Evolutionary conservation across 2,797 vertebrate species (phyloP).

Genomic region (Percopsis omiscomaycus): DNA sequence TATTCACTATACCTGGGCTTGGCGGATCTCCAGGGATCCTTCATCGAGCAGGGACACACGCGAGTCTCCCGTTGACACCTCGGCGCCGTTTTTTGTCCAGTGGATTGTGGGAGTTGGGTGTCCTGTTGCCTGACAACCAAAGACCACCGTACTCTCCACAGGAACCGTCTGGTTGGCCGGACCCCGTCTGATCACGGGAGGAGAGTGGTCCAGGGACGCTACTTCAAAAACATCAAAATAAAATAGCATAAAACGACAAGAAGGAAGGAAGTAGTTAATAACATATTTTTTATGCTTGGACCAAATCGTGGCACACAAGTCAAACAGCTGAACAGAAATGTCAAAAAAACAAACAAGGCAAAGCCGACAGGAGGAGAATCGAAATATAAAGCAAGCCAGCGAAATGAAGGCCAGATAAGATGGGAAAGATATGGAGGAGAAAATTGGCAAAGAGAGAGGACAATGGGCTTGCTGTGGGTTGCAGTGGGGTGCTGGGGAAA

Average conservation of each 20-base stretch:
- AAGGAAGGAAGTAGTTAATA: not conserved
- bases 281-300: not conserved
- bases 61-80: slow-evolving; percentile 86
- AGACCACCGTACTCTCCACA: slow-evolving; percentile 86
- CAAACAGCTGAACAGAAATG: slow-evolving; percentile 28
- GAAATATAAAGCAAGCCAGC: slow-evolving; percentile 42
- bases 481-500: slow-evolving; percentile 59
- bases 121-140: slow-evolving; percentile 84
- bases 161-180: slow-evolving; percentile 91
- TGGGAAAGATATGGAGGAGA: slow-evolving; percentile 60
- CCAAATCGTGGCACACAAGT: slow-evolving; percentile 1
- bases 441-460: slow-evolving; percentile 66
- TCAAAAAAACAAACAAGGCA: slow-evolving; percentile 23
- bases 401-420: slow-evolving; percentile 58
- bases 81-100: slow-evolving; percentile 88
- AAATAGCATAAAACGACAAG: not conserved
- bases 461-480: slow-evolving; percentile 58
- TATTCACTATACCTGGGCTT: slow-evolving; percentile 81
- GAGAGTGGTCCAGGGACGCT: slow-evolving; percentile 90
- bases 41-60: slow-evolving; percentile 85
- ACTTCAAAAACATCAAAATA: slow-evolving; percentile 1
- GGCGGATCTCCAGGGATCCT: slow-evolving; percentile 87
- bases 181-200: slow-evolving; percentile 92
- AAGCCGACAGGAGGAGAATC: slow-evolving; percentile 41
- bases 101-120: slow-evolving; percentile 82